Base-by-base conservation (phyloP, 2,797 vertebrate genomes). In the Gallinago stenura region DNA sequence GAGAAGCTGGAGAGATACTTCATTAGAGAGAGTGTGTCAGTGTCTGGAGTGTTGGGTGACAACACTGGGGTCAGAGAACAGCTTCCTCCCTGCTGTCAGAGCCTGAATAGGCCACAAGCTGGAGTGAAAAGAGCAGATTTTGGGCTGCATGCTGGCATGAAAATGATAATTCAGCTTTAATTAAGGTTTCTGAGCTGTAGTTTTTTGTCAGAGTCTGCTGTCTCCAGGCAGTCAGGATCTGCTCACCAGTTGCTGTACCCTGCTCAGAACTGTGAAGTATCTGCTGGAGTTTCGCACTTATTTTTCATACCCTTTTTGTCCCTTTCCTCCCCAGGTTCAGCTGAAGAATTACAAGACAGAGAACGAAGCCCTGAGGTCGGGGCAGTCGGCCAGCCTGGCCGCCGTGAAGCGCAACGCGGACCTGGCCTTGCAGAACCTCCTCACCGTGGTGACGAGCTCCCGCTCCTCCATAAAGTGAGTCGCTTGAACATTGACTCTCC, bases 391-490 rank as follows among this genome's bases (percentile, higher is more conserved):
- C 12, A 98, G 98, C 3, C 68, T 99, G 96, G 96, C 96, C 0
- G 96, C 92, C 2, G 98, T 99, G 95, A 99, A 96, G 90, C 98
- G 97, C 20, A 99, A 99, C 1, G 98, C 99, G 0, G 98, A 98
- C 11, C 5, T 97, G 43, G 99, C 99, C 3, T 96, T 99, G 2
- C 98, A 99, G 90, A 98, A 98, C 85, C 98, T 99, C 20, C 98
- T 96, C 12, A 95, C 91, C 15, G 98, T 98, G 2, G 97, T 98
- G 4, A 95, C 89, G 15, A 98, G 93, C 26, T 99, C 99, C 15
- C 98, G 96, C 3, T 79, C 97, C 1, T 99, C 99, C 17, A 97
- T 99, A 37, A 98, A 98, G 99, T 99, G 94, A 97, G 99, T 88
- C 6, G 20, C 7, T 60, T 9, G 8, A 30, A 4, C 26, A 3